These are phyloP conservation scores for Cryptotermes secundus DNA, from an alignment of 1,140 invertebrate genomes.

Conservation along the genomic window DNA sequence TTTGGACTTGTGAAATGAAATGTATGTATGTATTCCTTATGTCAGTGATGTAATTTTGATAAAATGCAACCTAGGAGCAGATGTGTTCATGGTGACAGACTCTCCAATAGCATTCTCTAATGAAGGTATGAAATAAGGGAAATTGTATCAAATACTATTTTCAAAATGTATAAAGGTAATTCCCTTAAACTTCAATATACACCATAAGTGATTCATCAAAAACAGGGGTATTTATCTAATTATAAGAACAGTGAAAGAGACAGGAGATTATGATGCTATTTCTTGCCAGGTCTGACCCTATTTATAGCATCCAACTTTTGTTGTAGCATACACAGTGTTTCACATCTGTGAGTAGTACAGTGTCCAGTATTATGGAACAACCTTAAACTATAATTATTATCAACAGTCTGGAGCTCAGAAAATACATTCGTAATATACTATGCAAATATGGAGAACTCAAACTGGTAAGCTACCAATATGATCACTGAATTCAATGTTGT, in stretches of 20 bases:
- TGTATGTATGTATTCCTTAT: too few relatives aligned
- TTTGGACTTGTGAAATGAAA: too few relatives aligned
- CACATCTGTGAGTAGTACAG: not conserved
- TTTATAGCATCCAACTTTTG: not conserved
- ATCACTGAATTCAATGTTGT: too few relatives aligned
- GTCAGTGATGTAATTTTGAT: not conserved
- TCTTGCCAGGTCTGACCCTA: constrained; percentile 5
- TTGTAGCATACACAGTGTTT: not conserved
- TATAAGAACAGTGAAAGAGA: not conserved
- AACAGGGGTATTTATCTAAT: not conserved
- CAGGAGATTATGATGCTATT: not conserved
- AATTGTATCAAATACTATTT: not conserved
- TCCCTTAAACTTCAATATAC: not conserved
- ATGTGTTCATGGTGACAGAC: not conserved
- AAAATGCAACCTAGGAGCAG: not conserved
- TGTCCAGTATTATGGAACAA: not conserved
- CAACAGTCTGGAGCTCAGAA: not conserved
- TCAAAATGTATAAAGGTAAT: not conserved
- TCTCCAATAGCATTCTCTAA: not conserved
- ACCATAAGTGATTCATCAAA: not conserved
- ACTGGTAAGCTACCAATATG: too few relatives aligned
- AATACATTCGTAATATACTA: not conserved
- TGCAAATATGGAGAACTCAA: too few relatives aligned
- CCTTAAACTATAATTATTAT: not conserved
- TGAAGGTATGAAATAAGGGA: not conserved